Conservation (phyloP, 1,140 invertebrate genomes). For the Papilio glaucus region DNA sequence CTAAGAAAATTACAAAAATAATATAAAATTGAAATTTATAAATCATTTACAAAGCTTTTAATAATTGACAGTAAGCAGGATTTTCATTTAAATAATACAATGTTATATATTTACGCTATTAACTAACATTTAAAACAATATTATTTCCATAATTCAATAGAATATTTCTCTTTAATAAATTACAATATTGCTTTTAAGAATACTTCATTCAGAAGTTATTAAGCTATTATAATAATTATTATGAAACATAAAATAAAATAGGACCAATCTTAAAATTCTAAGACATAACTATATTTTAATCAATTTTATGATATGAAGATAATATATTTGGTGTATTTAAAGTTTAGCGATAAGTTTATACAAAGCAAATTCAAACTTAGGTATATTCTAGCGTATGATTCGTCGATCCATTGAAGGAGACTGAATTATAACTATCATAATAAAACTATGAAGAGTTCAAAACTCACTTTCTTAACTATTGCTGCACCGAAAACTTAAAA, state of each 20-base stretch:
- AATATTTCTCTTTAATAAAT: slow-evolving; percentile 33
- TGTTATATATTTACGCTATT: slow-evolving; percentile 29
- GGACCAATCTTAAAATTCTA: slow-evolving; percentile 31
- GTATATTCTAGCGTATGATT: slow-evolving; percentile 82
- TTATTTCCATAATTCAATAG: slow-evolving; percentile 21
- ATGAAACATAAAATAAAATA: slow-evolving; percentile 16
- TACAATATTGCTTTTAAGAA: slow-evolving; percentile 41
- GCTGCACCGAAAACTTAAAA: slow-evolving; percentile 64
- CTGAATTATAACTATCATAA: slow-evolving; percentile 51
- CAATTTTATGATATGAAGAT: slow-evolving; percentile 40
- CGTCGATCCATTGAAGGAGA: slow-evolving; percentile 68
- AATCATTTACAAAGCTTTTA: slow-evolving; percentile 59
- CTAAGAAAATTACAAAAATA: slow-evolving; percentile 59
- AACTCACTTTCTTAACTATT: slow-evolving; percentile 73
- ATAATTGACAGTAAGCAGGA: slow-evolving; percentile 80
- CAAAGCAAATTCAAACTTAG: slow-evolving; percentile 79
- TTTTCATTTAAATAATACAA: slow-evolving; percentile 48
- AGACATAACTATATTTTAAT: slow-evolving; percentile 15
- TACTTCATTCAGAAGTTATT: slow-evolving; percentile 10
- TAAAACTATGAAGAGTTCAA: slow-evolving; percentile 65
- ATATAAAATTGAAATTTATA: slow-evolving; percentile 63
- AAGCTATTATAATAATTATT: slow-evolving; percentile 35
- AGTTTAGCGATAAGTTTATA: slow-evolving; percentile 70
- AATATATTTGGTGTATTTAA: slow-evolving; percentile 76
- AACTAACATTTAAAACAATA: slow-evolving; percentile 27